These are phyloP conservation scores for Sardina pilchardus DNA, from an alignment of 2,113 vertebrate genomes.

Conservation along the genomic window DNA sequence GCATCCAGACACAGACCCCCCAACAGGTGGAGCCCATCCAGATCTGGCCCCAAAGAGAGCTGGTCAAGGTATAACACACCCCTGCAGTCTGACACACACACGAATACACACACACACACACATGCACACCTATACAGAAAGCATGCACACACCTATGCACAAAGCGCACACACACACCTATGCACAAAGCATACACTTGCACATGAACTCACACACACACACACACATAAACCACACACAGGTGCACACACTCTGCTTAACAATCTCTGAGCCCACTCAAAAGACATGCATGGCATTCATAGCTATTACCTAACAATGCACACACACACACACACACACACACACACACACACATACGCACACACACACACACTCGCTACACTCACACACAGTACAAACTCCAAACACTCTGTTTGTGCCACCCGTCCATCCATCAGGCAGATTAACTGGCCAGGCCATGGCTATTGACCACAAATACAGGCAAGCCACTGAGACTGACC, in stretches of 20 bases:
- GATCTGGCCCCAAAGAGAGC: conserved; percentile 97
- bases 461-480: not conserved
- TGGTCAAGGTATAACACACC: conserved; percentile 84
- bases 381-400: not conserved
- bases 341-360: no score
- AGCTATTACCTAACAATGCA: not conserved
- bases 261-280: no score
- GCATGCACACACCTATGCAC: conserved; percentile 63
- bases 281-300: no score
- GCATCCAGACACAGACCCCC: conserved; percentile 96
- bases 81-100: not conserved
- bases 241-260: not conserved
- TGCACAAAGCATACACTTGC: not conserved
- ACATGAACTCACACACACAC: not conserved
- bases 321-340: not conserved
- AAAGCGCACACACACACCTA: not conserved
- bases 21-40: conserved; percentile 98
- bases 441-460: not conserved
- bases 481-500: conserved; percentile 13
- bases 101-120: not conserved
- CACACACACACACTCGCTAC: not conserved
- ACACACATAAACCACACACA: not conserved
- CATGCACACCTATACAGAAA: conserved; percentile 60
- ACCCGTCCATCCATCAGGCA: not conserved
- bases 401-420: no score